Evolutionary conservation across 1,140 invertebrate genomes (phyloP), one percentile per base, ranked within the genome.

Genomic region (Drosophila lini): DNA sequence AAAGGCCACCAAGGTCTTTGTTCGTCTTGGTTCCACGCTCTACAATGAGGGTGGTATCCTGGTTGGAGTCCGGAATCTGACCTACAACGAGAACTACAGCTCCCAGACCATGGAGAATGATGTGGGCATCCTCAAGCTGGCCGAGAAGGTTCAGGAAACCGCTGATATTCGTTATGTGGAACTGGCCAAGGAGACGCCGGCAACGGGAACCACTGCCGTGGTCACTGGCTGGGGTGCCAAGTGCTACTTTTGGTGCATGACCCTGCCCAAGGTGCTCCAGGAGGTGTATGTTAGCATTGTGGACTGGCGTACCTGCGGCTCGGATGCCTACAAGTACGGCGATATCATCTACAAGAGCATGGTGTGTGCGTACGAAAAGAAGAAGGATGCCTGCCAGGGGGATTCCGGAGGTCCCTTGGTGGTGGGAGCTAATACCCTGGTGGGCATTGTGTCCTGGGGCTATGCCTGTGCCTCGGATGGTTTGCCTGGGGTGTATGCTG

Each of bases 391-490:
- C 34, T 94, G 94, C 59, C 94, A 94, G 53, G 91, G 89, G 8
- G 92, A 93, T 64, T 93, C 93, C 0, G 93, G 93, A 34, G 93
- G 93, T n/a, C 93, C 93, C 0, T 47, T 94, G 45, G 78, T 90
- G 38, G 69, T 86, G 1, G 47, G 85, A 10, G 79, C 85, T 16
- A 75, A 93, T 86, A 92, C 15, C 15, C 34, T 55, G 34, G 52
- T 55, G 34, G 95, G 95, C 22, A 89, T 96, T 3, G 94, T 95
- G 1, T 95, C 95, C 3, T 96, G 95, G 95, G 95, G 96, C 8
- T 93, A 93, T 36, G 94, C 94, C 0, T 96, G 96, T 74, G 95
- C 94, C 3, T 90, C 93, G 13, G 85, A 92, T 5, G 92, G 93
- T 0, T 93, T 94, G 65, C 95, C 95, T 0, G 95, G 95, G 0